phyloP scores from a whole-genome alignment of 2,888 invertebrate species.

The Tinea pellionella region DNA sequence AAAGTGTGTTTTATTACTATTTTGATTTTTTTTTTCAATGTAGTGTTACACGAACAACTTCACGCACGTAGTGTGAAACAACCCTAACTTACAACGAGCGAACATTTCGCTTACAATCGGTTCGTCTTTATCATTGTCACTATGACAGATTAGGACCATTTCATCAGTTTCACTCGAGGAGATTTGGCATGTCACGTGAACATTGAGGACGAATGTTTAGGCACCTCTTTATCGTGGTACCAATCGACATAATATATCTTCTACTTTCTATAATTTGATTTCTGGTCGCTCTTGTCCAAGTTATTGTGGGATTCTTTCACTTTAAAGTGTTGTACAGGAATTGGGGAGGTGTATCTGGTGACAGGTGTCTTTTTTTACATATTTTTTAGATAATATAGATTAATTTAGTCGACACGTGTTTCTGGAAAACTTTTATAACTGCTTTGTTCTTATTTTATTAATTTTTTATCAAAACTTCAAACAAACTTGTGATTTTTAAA shows the following conservation, averaged over 20 bases:
- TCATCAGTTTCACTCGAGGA: slow-evolving; percentile 16
- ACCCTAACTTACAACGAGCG: background rate
- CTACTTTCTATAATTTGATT: background rate
- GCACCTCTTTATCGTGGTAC: background rate
- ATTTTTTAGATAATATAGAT: too few species aligned
- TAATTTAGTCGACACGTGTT: too few species aligned
- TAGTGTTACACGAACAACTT: too few species aligned
- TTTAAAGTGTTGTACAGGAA: background rate
- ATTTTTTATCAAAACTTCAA: too few species aligned
- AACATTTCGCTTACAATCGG: slow-evolving; percentile 16
- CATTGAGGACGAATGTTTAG: background rate
- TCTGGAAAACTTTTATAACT: too few species aligned
- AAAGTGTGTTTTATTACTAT: too few species aligned
- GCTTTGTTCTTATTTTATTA: too few species aligned
- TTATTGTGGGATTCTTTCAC: background rate
- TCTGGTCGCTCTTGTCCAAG: background rate
- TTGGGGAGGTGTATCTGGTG: too few species aligned
- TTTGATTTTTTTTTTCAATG: too few species aligned
- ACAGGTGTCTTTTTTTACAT: too few species aligned
- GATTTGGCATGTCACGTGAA: background rate
- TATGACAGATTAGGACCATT: slow-evolving; percentile 42
- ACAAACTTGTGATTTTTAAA: too few species aligned
- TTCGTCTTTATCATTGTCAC: slow-evolving; percentile 44
- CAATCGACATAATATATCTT: background rate
- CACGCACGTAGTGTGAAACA: background rate